phyloP scores from a whole-genome alignment of 2,797 vertebrate genomes.

The Sebastes alutus region DNA sequence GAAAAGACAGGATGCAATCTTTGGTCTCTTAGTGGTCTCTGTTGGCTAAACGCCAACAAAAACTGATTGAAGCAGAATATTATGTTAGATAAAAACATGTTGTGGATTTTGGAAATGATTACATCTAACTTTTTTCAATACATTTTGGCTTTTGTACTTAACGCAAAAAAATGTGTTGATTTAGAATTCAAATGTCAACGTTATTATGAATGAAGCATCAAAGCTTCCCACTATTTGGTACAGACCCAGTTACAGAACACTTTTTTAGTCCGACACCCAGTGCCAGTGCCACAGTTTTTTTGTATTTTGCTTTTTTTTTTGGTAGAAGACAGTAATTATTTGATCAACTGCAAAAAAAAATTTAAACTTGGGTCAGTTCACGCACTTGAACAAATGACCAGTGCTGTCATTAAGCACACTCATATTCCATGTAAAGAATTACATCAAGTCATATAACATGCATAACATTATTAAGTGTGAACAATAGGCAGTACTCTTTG shows the following conservation, averaged over 20 bases:
- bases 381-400: not conserved
- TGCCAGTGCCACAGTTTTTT: too few relatives aligned
- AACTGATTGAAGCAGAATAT: not conserved
- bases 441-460: not conserved
- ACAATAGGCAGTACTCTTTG: accelerated
- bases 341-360: not conserved
- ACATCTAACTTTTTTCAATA: not conserved
- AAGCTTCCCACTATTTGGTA: not conserved
- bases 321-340: not conserved
- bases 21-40: not conserved
- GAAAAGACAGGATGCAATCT: not conserved
- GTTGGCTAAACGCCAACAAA: not conserved
- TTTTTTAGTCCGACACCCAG: not conserved
- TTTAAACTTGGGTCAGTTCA: not conserved
- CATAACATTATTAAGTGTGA: not conserved
- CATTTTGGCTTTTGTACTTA: not conserved
- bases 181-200: not conserved
- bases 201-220: not conserved
- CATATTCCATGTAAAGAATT: not conserved
- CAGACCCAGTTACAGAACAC: not conserved
- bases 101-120: not conserved
- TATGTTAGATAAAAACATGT: not conserved
- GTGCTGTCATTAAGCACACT: not conserved
- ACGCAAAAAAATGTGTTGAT: not conserved
- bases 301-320: too few relatives aligned